phyloP scores from a whole-genome alignment of 2,113 vertebrate species.

The Spea multiplicata region DNA sequence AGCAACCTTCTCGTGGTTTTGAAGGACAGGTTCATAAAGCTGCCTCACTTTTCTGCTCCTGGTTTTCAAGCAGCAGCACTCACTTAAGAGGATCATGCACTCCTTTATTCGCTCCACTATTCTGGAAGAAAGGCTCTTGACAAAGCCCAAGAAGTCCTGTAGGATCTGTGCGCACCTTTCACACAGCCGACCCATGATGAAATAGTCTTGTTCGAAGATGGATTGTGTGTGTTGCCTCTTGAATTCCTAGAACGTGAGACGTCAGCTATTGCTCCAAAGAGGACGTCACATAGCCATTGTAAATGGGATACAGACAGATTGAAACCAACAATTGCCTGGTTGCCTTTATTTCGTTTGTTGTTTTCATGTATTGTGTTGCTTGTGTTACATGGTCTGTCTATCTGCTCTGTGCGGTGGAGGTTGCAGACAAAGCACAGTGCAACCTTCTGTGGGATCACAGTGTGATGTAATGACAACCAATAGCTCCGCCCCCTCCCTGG shows the following conservation, averaged over 20 bases:
- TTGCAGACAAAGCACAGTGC: conserved; percentile 26
- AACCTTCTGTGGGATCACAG: conserved; percentile 18
- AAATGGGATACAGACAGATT: not conserved
- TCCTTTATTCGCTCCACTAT: conserved; percentile 58
- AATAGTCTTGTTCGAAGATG: not conserved
- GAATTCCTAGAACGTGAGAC: not conserved
- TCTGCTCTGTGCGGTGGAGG: not conserved
- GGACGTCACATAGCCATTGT: conserved; percentile 5
- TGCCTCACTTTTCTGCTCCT: conserved; percentile 43
- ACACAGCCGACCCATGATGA: conserved; percentile 63
- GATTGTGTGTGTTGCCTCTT: conserved; percentile 14
- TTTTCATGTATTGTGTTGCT: not conserved
- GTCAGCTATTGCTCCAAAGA: not conserved
- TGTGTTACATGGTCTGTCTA: not conserved
- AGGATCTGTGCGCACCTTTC: conserved; percentile 62
- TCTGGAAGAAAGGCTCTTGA: conserved; percentile 55
- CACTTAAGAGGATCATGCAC: conserved; percentile 54
- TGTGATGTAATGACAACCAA: conserved; percentile 24
- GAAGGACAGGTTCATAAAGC: conserved; percentile 59
- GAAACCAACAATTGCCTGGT: not conserved
- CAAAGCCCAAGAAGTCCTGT: conserved; percentile 50
- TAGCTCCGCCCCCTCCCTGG: not conserved
- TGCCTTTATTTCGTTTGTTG: not conserved
- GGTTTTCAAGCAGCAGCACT: conserved; percentile 62
- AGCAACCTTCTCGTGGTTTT: conserved; percentile 58